Conservation (phyloP, 1,140 invertebrate genomes). For the Geopemphigus sp. region DNA sequence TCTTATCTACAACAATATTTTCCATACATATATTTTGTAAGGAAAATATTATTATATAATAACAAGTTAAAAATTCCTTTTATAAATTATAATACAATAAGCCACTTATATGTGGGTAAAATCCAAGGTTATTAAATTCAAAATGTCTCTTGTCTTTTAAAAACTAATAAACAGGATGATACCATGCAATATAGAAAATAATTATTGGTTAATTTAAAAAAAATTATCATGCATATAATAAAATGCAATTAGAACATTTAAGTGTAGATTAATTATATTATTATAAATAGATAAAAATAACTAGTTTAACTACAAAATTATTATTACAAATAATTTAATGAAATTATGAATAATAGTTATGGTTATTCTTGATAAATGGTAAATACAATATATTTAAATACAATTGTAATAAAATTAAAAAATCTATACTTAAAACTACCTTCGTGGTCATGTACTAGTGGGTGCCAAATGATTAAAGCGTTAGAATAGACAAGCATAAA, state of each 20-base stretch:
- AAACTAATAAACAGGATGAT: background rate
- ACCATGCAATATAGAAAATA: constrained; percentile 1
- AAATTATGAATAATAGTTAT: too few species aligned
- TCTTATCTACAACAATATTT: too few species aligned
- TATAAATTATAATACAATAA: too few species aligned
- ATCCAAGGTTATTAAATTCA: constrained; percentile 26
- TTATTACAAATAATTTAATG: too few species aligned
- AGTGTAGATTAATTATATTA: background rate
- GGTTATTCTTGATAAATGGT: too few species aligned
- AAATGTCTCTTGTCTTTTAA: constrained; percentile 38
- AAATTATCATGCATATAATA: constrained; percentile 4
- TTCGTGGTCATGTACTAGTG: background rate
- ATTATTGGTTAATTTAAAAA: background rate
- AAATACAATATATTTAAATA: background rate
- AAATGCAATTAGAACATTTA: background rate
- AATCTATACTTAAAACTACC: constrained; percentile 16
- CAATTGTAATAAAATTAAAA: background rate
- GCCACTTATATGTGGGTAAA: background rate
- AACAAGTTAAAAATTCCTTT: too few species aligned
- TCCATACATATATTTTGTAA: too few species aligned
- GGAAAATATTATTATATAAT: too few species aligned
- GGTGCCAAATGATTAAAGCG: constrained; percentile 33
- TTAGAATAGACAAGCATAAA: constrained; percentile 47
- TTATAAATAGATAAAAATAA: background rate
- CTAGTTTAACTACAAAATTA: too few species aligned